Percentiles rank a stretch among this genome's conserved stretches.
Conservation (phyloP, 2,113 vertebrate species). For the Phalacrocorax aristotelis region DNA sequence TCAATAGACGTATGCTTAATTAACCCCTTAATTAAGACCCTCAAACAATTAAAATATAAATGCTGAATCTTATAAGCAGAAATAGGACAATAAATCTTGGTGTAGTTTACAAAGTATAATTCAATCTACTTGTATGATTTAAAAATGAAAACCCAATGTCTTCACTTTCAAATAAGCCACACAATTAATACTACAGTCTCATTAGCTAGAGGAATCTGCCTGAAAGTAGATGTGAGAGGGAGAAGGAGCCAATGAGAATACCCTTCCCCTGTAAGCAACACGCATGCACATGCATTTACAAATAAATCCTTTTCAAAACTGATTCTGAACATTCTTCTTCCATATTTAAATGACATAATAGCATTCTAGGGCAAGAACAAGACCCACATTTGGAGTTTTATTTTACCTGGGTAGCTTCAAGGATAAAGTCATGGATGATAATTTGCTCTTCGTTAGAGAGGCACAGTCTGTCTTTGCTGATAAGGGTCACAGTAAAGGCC, state of each 20-base stretch:
- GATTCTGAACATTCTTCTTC: background rate
- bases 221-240: background rate
- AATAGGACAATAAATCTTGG: background rate
- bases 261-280: background rate
- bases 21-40: background rate
- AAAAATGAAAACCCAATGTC: background rate
- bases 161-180: background rate
- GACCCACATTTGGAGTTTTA: background rate
- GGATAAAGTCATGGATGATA: slow-evolving; percentile 98
- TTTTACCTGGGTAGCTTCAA: slow-evolving; percentile 96
- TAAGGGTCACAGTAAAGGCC: slow-evolving; percentile 97
- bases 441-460: slow-evolving; percentile 99
- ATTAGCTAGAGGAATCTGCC: background rate
- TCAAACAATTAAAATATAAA: background rate
- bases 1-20: background rate
- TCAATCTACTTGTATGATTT: background rate
- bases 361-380: background rate
- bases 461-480: slow-evolving; percentile 98
- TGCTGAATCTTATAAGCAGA: background rate
- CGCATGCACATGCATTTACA: background rate
- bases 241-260: background rate
- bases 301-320: background rate
- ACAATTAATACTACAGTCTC: background rate
- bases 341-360: background rate
- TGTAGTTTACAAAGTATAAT: background rate